Conservation (phyloP, 2,797 vertebrate species). For the Manis pentadactyla region DNA sequence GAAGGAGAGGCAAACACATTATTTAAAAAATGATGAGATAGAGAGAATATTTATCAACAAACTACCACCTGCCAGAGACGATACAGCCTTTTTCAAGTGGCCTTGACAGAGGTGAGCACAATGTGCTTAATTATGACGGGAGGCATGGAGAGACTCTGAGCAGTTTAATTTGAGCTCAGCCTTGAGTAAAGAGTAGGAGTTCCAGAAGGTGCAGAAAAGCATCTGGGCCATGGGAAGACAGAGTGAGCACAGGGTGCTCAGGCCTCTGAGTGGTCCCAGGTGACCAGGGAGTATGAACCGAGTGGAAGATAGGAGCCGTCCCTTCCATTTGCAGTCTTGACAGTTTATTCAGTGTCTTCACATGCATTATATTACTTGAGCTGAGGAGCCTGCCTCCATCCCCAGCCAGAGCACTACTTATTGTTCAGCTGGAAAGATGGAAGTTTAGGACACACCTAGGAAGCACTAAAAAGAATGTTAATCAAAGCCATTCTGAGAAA, state of each 20-base stretch:
- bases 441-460: slow-evolving; percentile 66
- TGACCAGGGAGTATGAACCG: neutral
- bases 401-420: slow-evolving; percentile 59
- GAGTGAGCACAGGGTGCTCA: neutral
- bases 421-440: slow-evolving; percentile 49
- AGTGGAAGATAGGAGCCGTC: neutral
- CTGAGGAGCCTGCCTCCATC: neutral
- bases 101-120: neutral
- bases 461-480: slow-evolving; percentile 58
- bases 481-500: slow-evolving; percentile 76
- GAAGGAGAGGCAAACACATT: neutral
- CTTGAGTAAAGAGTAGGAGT: neutral
- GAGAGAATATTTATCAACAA: neutral
- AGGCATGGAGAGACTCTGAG: too few relatives aligned
- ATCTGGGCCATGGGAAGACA: neutral
- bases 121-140: neutral
- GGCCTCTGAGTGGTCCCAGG: neutral
- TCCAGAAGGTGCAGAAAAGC: neutral
- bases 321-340: neutral
- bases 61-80: neutral
- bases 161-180: neutral
- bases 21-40: neutral
- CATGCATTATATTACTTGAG: neutral
- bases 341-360: neutral
- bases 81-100: neutral